Evolutionary conservation across 2,113 vertebrate genomes (phyloP).

Genomic region (Hystrix cristata): DNA sequence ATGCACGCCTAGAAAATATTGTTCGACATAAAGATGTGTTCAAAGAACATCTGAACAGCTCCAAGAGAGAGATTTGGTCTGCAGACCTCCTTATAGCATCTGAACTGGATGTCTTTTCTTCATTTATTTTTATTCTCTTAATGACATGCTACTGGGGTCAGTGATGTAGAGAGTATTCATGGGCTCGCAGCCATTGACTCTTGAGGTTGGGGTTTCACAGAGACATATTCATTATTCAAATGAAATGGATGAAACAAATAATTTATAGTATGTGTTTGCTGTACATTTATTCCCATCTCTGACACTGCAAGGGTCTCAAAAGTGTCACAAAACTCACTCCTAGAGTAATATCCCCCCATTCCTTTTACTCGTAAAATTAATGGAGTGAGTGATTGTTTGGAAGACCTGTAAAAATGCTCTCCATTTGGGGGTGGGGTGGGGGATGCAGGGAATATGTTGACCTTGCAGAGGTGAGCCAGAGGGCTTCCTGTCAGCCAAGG

Average conservation of each 20-base stretch:
- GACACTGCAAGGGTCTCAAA: not conserved
- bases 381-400: not conserved
- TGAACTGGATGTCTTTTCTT: not conserved
- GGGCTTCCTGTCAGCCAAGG: constrained; percentile 65
- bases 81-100: not conserved
- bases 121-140: not conserved
- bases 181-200: not conserved
- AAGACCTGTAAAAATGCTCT: not conserved
- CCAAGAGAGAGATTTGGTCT: not conserved
- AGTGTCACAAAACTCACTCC: not conserved
- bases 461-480: not conserved
- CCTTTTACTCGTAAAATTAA: not conserved
- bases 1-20: not conserved
- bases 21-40: not conserved
- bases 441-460: not conserved
- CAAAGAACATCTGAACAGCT: not conserved
- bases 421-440: not conserved
- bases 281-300: not conserved
- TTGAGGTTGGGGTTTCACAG: not conserved
- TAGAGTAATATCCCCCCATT: not conserved
- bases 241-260: not conserved
- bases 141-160: not conserved
- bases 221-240: not conserved
- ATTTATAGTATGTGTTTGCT: not conserved
- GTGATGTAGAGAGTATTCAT: rapidly evolving